Evolutionary conservation across 2,113 vertebrate genomes (phyloP).

Genomic region (Engraulis encrasicolus): DNA sequence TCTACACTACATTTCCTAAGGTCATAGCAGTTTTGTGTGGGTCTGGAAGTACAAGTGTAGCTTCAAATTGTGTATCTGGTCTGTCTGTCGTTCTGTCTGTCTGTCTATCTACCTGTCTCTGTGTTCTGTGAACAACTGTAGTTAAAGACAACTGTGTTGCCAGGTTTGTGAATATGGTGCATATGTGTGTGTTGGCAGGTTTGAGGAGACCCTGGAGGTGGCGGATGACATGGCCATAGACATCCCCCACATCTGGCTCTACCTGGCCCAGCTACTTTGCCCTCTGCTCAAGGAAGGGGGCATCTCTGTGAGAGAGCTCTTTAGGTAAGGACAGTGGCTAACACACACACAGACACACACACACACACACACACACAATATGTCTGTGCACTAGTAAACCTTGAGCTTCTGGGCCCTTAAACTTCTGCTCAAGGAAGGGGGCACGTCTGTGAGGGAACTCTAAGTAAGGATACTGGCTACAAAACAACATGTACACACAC

Average conservation of each 20-base stretch:
- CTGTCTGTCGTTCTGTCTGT: too few relatives aligned
- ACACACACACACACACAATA: not conserved
- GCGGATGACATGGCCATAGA: slow-evolving; percentile 99
- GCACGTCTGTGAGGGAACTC: slow-evolving; percentile 95
- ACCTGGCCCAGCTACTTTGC: slow-evolving; percentile 92
- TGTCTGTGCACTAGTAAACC: too few relatives aligned
- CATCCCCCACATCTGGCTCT: slow-evolving; percentile 98
- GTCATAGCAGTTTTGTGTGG: too few relatives aligned
- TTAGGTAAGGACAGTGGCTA: slow-evolving; percentile 74
- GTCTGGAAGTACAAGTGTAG: too few relatives aligned
- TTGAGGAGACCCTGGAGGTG: slow-evolving; percentile 90
- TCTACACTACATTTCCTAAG: too few relatives aligned
- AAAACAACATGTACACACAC: not conserved
- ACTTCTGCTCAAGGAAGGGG: slow-evolving; percentile 91
- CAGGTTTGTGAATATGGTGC: not conserved
- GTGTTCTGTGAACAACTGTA: too few relatives aligned
- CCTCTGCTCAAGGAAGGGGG: slow-evolving; percentile 92
- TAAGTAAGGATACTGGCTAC: slow-evolving; percentile 72
- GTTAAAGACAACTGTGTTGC: too few relatives aligned
- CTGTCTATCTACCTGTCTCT: too few relatives aligned
- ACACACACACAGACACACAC: not conserved
- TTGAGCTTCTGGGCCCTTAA: slow-evolving; percentile 91
- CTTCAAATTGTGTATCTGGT: too few relatives aligned
- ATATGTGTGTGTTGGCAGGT: slow-evolving; percentile 70
- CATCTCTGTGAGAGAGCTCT: slow-evolving; percentile 95